Conservation (phyloP, 2,888 invertebrate species). For the Allophyes oxyacanthae region DNA sequence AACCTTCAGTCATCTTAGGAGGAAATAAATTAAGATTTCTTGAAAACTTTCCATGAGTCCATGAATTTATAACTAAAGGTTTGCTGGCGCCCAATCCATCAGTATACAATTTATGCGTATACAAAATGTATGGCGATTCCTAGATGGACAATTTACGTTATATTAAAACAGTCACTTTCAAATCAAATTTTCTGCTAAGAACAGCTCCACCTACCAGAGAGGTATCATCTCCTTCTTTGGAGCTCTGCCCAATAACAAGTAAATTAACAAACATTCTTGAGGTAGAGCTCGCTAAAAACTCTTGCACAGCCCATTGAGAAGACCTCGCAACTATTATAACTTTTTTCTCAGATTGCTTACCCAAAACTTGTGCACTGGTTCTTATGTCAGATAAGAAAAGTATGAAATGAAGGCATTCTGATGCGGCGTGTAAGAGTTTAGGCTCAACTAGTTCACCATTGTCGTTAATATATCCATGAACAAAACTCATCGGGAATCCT, state of each 20-base stretch:
- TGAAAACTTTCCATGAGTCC: conserved; percentile 91
- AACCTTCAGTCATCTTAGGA: conserved; percentile 91
- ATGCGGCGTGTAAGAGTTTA: conserved; percentile 75
- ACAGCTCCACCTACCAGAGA: conserved; percentile 75
- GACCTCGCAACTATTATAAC: conserved; percentile 92
- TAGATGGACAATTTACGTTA: conserved; percentile 57
- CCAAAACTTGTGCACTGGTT: conserved; percentile 89
- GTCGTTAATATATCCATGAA: conserved; percentile 90
- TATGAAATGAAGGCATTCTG: conserved; percentile 91
- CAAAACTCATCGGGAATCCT: conserved; percentile 87
- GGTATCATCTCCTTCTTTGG: conserved; percentile 84
- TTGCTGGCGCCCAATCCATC: conserved; percentile 93
- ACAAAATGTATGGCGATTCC: conserved; percentile 92
- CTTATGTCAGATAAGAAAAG: conserved; percentile 91
- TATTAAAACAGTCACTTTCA: not conserved
- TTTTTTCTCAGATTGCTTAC: conserved; percentile 90
- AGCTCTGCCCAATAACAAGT: conserved; percentile 91
- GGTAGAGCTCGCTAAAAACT: conserved; percentile 90
- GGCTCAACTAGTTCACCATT: conserved; percentile 82
- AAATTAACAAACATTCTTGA: conserved; percentile 92
- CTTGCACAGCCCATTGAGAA: conserved; percentile 93
- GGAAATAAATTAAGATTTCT: conserved; percentile 92
- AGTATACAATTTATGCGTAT: conserved; percentile 92
- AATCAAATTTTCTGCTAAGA: not conserved
- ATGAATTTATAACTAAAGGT: conserved; percentile 92